phyloP scores from a whole-genome alignment of 2,113 vertebrate genomes.

The Onychostruthus taczanowskii region DNA sequence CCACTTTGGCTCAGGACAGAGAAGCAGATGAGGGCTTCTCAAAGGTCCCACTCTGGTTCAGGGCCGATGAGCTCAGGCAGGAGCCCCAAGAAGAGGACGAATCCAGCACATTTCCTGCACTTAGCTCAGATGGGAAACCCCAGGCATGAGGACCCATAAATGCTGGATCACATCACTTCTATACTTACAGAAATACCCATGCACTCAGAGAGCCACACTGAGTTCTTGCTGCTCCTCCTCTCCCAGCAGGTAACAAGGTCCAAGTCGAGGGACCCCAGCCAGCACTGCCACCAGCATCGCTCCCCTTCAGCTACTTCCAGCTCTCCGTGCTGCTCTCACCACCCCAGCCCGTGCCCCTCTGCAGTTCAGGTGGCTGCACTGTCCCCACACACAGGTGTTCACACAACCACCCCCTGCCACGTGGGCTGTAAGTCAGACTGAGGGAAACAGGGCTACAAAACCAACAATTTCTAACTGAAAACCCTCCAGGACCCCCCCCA shows the following conservation, averaged over 20 bases:
- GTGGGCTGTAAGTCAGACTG: neutral
- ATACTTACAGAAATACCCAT: fast-evolving
- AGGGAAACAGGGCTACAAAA: neutral
- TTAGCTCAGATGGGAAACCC: neutral
- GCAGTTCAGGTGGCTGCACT: neutral
- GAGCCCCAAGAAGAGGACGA: neutral
- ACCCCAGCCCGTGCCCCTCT: neutral
- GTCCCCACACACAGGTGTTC: neutral
- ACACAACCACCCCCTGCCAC: neutral
- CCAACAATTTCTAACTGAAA: neutral
- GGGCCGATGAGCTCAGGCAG: neutral
- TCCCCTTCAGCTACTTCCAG: fast-evolving
- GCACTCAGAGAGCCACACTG: neutral
- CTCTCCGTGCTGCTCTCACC: neutral
- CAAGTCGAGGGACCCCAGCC: neutral
- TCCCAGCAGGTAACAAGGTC: neutral
- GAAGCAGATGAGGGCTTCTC: too few species aligned
- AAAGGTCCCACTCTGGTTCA: neutral
- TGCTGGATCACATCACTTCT: neutral
- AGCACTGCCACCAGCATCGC: fast-evolving
- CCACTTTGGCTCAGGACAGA: too few species aligned
- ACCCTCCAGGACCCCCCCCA: fast-evolving
- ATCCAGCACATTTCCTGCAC: neutral
- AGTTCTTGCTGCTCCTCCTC: neutral
- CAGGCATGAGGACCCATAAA: neutral